These are phyloP conservation scores for Callaeas wilsoni DNA, from an alignment of 2,113 vertebrate genomes.

Conservation along the genomic window DNA sequence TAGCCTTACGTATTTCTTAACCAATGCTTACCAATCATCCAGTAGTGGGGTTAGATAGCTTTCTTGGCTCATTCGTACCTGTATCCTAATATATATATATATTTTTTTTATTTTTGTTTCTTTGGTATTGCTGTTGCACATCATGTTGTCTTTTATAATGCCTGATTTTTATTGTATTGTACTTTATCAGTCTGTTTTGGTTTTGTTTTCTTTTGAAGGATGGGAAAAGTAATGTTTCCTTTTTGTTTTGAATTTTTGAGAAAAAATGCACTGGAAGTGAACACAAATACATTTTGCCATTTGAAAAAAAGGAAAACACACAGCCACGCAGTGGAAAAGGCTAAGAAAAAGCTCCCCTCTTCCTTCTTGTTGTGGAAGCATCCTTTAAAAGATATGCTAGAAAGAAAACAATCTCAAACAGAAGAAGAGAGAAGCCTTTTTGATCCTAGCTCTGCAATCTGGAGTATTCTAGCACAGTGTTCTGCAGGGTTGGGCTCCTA, in stretches of 20 bases:
- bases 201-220: constrained; percentile 71
- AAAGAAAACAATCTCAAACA: not conserved
- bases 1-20: constrained; percentile 79
- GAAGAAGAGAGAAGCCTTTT: constrained; percentile 26
- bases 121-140: constrained; percentile 77
- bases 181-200: constrained; percentile 58
- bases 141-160: constrained; percentile 73
- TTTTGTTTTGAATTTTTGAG: constrained; percentile 66
- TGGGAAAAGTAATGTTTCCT: constrained; percentile 65
- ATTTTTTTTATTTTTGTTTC: constrained; percentile 53
- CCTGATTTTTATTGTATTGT: constrained; percentile 77
- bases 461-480: not conserved
- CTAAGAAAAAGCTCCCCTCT: constrained; percentile 25
- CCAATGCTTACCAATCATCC: constrained; percentile 73
- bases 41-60: constrained; percentile 68
- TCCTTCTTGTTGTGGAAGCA: constrained; percentile 10
- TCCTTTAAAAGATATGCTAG: constrained; percentile 5
- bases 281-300: constrained; percentile 72
- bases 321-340: constrained; percentile 40
- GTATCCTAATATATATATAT: constrained; percentile 39
- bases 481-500: not conserved
- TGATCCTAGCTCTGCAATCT: not conserved
- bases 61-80: constrained; percentile 68
- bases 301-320: constrained; percentile 60
- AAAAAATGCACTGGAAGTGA: constrained; percentile 80